These are phyloP conservation scores for Erebia palarica DNA, from an alignment of 2,888 invertebrate species.

Conservation along the genomic window DNA sequence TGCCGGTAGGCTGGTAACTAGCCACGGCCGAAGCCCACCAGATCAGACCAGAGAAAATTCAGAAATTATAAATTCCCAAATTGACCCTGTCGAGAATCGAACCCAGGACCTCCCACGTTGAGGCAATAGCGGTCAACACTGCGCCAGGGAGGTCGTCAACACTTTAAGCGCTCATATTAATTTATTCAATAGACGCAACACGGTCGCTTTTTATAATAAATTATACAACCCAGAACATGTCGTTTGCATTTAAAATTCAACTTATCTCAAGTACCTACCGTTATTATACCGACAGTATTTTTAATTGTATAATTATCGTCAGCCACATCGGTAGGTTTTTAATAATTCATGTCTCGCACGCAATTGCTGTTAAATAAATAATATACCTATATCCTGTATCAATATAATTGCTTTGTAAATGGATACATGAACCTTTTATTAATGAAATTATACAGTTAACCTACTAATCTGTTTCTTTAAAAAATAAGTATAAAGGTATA, in stretches of 20 bases:
- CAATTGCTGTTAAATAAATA: constrained; percentile 39
- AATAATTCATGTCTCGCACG: constrained; percentile 37
- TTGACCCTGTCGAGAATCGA: too few species aligned
- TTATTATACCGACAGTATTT: constrained; percentile 35
- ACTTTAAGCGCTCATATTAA: constrained; percentile 15
- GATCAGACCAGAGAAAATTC: too few species aligned
- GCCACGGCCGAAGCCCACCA: too few species aligned
- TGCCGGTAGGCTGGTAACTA: too few species aligned
- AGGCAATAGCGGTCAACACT: too few species aligned
- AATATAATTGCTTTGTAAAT: constrained; percentile 34
- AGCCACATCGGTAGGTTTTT: constrained; percentile 41
- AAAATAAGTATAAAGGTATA: not conserved
- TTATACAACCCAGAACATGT: constrained; percentile 27
- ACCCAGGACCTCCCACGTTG: too few species aligned
- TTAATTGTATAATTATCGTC: constrained; percentile 38
- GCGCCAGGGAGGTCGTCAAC: too few species aligned
- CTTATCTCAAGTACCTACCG: constrained; percentile 34
- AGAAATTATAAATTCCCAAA: too few species aligned
- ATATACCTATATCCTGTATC: constrained; percentile 26
- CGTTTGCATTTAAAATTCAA: constrained; percentile 28
- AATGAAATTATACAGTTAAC: not conserved
- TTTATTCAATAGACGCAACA: constrained; percentile 26
- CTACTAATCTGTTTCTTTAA: not conserved
- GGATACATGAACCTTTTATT: constrained; percentile 18
- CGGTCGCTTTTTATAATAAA: constrained; percentile 16